Evolutionary conservation across 2,113 vertebrate genomes (phyloP).

Genomic region (Vireo altiloquus): DNA sequence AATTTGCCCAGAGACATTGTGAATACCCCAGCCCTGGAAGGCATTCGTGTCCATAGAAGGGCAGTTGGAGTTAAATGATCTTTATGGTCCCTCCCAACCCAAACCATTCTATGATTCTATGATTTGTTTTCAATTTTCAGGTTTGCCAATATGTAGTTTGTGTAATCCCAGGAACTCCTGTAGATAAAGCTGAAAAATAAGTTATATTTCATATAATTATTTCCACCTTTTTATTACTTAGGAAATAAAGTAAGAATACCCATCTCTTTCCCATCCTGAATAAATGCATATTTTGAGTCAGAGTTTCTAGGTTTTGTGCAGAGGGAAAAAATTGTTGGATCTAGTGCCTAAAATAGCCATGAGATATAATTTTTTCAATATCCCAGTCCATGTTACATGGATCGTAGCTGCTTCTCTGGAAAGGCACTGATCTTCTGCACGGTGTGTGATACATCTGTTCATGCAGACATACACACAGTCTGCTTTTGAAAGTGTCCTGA

Average conservation of each 20-base stretch:
- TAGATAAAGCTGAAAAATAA: not conserved
- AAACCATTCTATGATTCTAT: not conserved
- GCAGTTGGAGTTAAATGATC: rapidly evolving
- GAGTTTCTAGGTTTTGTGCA: not conserved
- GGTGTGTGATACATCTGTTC: not conserved
- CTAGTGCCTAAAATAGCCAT: not conserved
- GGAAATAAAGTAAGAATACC: not conserved
- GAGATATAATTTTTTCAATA: not conserved
- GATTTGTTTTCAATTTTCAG: not conserved
- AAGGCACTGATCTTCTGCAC: not conserved
- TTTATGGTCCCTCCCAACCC: not conserved
- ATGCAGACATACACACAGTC: not conserved
- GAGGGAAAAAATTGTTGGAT: not conserved
- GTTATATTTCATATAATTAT: not conserved
- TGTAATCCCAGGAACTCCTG: not conserved
- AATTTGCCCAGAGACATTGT: not conserved
- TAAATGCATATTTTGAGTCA: not conserved
- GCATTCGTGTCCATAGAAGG: not conserved
- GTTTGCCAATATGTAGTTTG: not conserved
- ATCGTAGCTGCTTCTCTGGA: not conserved
- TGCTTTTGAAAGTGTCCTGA: not conserved
- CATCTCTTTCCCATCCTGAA: not conserved
- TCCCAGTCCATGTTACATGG: rapidly evolving
- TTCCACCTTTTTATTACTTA: not conserved
- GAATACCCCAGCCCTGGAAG: not conserved